Conservation (phyloP, 1,140 invertebrate species). For the Meloidogyne exigua region DNA sequence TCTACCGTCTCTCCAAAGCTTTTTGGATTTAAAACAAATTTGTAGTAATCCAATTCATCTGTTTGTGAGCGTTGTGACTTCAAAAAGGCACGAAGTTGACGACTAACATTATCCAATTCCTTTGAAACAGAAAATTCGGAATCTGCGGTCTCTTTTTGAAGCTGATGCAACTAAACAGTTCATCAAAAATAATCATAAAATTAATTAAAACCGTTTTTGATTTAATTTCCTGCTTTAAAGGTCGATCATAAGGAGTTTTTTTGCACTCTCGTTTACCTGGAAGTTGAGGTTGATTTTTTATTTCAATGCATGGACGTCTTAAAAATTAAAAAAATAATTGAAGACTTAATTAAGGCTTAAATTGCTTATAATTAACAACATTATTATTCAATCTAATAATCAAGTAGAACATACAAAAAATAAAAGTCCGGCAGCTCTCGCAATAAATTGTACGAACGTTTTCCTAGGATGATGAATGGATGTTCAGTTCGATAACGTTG, state of each 20-base stretch:
- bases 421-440: conserved; percentile 8
- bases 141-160: not conserved
- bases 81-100: conserved; percentile 13
- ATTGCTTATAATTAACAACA: not conserved
- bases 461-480: conserved; percentile 5
- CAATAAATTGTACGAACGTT: conserved; percentile 1
- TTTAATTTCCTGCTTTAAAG: not conserved
- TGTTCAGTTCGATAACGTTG: not conserved
- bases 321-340: not conserved
- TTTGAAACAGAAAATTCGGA: conserved; percentile 11
- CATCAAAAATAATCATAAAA: conserved; percentile 8
- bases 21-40: conserved; percentile 31
- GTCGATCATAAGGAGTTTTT: not conserved
- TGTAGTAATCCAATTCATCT: conserved; percentile 26
- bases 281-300: conserved; percentile 16
- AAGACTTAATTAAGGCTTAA: conserved; percentile 13
- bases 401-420: conserved; percentile 3
- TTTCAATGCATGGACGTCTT: conserved; percentile 24
- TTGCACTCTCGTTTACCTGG: conserved; percentile 13
- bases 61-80: conserved; percentile 20
- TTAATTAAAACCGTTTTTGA: conserved; percentile 26
- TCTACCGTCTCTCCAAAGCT: conserved; percentile 33
- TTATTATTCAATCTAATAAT: not conserved
- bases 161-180: not conserved
- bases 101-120: conserved; percentile 30